phyloP scores from a whole-genome alignment of 35 echinoderm and acorn worm species.

The Chiridota heheva region DNA sequence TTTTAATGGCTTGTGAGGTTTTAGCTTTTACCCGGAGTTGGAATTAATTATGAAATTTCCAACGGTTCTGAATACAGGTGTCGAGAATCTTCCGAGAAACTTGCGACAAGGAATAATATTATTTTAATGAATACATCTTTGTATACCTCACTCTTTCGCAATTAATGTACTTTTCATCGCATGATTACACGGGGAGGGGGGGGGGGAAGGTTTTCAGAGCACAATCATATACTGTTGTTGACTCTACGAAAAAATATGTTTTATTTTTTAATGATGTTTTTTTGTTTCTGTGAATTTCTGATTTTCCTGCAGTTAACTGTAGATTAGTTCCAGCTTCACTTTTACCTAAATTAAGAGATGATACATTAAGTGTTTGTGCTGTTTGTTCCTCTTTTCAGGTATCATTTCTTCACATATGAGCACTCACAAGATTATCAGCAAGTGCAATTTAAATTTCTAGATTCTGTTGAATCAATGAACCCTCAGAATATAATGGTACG shows the following conservation, averaged over 20 bases:
- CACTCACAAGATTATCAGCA: slow-evolving; percentile 97
- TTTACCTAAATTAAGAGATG: background rate
- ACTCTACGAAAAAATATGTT: background rate
- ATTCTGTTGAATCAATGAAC: slow-evolving; percentile 90
- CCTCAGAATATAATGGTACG: slow-evolving; percentile 90
- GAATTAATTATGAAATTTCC: too few species aligned
- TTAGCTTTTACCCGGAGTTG: too few species aligned
- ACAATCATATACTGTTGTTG: background rate
- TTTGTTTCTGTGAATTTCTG: background rate
- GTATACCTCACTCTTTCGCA: too few species aligned
- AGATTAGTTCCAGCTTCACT: background rate
- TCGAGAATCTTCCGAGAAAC: too few species aligned
- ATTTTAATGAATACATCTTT: too few species aligned
- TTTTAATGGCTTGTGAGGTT: too few species aligned
- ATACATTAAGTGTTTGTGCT: background rate
- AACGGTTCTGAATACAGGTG: too few species aligned
- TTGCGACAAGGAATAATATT: too few species aligned
- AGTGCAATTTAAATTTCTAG: slow-evolving; percentile 96
- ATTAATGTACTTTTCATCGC: too few species aligned
- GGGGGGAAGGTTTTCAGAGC: too few species aligned
- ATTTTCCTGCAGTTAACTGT: background rate
- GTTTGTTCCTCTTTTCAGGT: slow-evolving; percentile 36
- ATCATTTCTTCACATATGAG: slow-evolving; percentile 75
- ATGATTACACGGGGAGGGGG: too few species aligned
- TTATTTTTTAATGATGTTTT: background rate